Base-by-base conservation (phyloP, 2,888 invertebrate species). In the Eueremaeus valkanovi region DNA sequence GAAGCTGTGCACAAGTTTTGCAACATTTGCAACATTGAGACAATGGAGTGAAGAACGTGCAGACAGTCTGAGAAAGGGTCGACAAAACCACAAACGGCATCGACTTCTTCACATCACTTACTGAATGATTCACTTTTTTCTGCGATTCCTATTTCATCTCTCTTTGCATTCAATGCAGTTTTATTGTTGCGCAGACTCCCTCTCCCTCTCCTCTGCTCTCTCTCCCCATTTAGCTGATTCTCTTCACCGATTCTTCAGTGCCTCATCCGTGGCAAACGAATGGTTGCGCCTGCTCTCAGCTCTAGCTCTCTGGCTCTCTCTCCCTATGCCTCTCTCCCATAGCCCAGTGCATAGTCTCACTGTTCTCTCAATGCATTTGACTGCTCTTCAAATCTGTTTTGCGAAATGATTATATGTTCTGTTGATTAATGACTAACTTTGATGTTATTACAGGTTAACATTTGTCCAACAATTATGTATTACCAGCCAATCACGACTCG, bases 251-350 rank as follows among this genome's bases (percentile, higher is more conserved):
- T 70, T 70, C 70, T 70, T 45, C 70, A 70, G 70, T 36, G 27
- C 70, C 70, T 36, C 42, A 70, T 70, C 70, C 45, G 45, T 70
- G 70, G 27, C 21, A 70, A 27, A 70, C n/a, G 40, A 70, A 42
- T 70, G 70, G 40, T 9, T 70, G 70, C 55, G 45, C 61, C 75
- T 29, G 66, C 70, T 76, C 74, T 78, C 78, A 79, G 79, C 78
- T 75, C 78, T 75, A 77, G 77, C 75, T 74, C 78, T 78, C 73
- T 24, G 13, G 33, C 78, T 77, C 77, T 77, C 75, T 77, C 76
- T 78, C n/a, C n/a, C n/a, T n/a, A n/a, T n/a, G n/a, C n/a, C n/a
- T n/a, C n/a, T n/a, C n/a, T n/a, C n/a, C n/a, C 77, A 33, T 76
- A 74, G 77, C 77, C 76, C 76, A 45, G 66, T n/a, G 61, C 76